Evolutionary conservation across 2,113 vertebrate species (phyloP).

Genomic region (Sardina pilchardus): DNA sequence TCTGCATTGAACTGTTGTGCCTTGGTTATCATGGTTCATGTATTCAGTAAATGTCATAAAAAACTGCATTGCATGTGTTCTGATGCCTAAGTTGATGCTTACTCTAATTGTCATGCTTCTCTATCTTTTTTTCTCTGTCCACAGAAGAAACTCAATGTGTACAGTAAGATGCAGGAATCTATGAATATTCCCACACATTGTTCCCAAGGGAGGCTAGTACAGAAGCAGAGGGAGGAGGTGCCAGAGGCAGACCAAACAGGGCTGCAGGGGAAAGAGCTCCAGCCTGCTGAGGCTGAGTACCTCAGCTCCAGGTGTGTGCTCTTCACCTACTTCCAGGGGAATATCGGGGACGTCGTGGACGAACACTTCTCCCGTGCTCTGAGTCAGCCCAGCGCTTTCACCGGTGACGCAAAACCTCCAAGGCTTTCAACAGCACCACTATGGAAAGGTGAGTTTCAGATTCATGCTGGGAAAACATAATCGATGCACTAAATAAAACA

Average conservation of each 20-base stretch:
- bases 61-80: background rate
- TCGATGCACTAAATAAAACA: background rate
- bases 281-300: conserved; percentile 94
- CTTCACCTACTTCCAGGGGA: conserved; percentile 97
- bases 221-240: conserved; percentile 56
- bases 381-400: conserved; percentile 86
- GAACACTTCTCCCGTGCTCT: conserved; percentile 97
- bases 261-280: conserved; percentile 79
- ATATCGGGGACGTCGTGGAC: conserved; percentile 94
- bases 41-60: background rate
- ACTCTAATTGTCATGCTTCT: background rate
- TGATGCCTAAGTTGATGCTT: background rate
- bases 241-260: conserved; percentile 61
- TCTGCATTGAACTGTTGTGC: no score
- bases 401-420: conserved; percentile 77
- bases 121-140: conserved; percentile 1
- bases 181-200: conserved; percentile 76
- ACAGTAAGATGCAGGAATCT: conserved; percentile 94
- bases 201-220: conserved; percentile 42
- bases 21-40: no score
- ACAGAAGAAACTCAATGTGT: conserved; percentile 83
- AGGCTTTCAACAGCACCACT: conserved; percentile 74
- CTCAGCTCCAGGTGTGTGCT: conserved; percentile 95
- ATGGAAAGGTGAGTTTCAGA: conserved; percentile 85
- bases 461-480: background rate